Evolutionary conservation across 2,113 vertebrate species (phyloP), one percentile per base, ranked within the genome.

Genomic region (Toxotes jaculatrix): DNA sequence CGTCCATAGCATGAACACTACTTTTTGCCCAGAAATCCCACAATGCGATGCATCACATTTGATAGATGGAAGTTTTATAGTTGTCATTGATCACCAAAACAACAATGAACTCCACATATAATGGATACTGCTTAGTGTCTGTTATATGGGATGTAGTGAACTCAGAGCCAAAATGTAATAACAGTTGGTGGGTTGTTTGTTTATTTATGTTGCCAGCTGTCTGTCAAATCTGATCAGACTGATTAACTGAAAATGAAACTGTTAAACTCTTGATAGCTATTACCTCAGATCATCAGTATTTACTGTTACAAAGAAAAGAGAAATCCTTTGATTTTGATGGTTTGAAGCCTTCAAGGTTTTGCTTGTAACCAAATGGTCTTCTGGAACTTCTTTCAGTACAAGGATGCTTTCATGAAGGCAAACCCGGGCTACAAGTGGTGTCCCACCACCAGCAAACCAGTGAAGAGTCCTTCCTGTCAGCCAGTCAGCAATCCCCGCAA

Each of bases 341-440:
- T 71, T 19, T 47, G 16, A 42, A 21, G 57, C 8, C 6, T 34
- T 38, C 6, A 17, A 40, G 8, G 7, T 60, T 55, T 74, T 47
- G 8, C 23, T 70, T 66, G 1, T 55, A 64, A 64, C 34, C 6
- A 62, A 63, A 72, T 57, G 5, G 5, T 7, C 34, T 57, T 71
- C 17, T 75, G 4, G 21, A 7, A 75, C 7, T 73, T 81, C 1
- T 92, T 93, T 85, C 90, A 99, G 98, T 99, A 99, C 92, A 99
- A 99, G 75, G 98, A 99, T 93, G 98, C 98, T 34, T 99, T 99
- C 89, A 98, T 99, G 97, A 99, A 99, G 93, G 98, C 98, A 59
- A 98, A 99, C 77, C 98, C 98, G 32, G 98, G 97, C 77, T 99
- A 99, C 93, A 99, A 98, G 92, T 99, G 98, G 98, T 99, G 98